Evolutionary conservation across 2,113 vertebrate species (phyloP), one percentile per base, ranked within the genome.

Genomic region (Rana temporaria): DNA sequence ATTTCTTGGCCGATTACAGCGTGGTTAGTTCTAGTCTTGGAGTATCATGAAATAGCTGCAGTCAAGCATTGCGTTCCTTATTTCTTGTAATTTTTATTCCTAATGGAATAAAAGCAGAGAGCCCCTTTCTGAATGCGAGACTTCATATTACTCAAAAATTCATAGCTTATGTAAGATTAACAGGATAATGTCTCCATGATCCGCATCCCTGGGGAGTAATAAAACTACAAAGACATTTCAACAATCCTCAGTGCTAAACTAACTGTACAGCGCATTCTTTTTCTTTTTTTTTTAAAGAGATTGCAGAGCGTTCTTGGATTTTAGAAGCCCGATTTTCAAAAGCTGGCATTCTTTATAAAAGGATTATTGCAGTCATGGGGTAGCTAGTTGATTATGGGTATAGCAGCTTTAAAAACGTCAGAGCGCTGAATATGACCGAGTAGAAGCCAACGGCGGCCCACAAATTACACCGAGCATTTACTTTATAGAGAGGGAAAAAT

Each of bases 291-390:
- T 57, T 53, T 26, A 53, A 59, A 71, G 55, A n/a, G 18, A 11
- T 60, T 20, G 55, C 53, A 32, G 15, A 38, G n/a, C 26, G 20
- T 63, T 62, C 59, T 42, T 22, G 22, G 60, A 78, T 16, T 26
- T 11, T 52, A 24, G 22, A 4, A 19, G 60, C 52, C 24, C 7
- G 60, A 24, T 64, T 53, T 64, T 20, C 22, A 48, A 70, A 22
- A 8, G 63, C 42, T 71, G 34, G 20, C 22, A 32, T n/a, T 64
- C 20, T 65, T 66, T 66, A 64, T 56, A 48, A 48, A 42, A 22
- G 56, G 65, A 80, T 80, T 69, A 70, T 48, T 52, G 57, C 67
- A 52, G 56, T 24, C 30, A 34, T 79, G n/a, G 60, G 26, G 52
- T 38, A 38, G 65, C 52, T 8, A n/a, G 11, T 26, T 79, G 22